A percentile compares a stretch with the other conserved stretches of the same genome.
These are phyloP conservation scores for Eumerus sabulonum DNA, from an alignment of 2,888 invertebrate genomes.

Conservation along the genomic window DNA sequence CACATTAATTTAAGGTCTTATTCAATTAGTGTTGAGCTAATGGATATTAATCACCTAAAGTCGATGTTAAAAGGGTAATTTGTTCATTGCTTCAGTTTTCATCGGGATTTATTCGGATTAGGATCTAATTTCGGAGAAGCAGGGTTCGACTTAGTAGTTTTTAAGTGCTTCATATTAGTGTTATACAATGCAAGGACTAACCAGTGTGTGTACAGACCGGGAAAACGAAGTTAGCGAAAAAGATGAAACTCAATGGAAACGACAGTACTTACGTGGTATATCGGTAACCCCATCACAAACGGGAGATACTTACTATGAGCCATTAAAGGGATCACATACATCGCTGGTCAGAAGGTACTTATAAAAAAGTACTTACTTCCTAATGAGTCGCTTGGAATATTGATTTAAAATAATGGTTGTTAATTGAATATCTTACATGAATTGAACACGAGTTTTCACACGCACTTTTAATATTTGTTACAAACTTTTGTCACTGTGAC, in stretches of 20 bases:
- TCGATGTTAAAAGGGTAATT: background rate
- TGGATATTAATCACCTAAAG: no score
- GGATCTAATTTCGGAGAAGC: background rate
- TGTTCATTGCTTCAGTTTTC: conserved; percentile 47
- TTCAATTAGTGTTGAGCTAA: conserved; percentile 39
- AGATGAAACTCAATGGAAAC: conserved; percentile 74
- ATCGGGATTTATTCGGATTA: conserved; percentile 24
- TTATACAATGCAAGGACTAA: conserved; percentile 46
- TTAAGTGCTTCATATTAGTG: background rate
- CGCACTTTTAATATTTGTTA: no score
- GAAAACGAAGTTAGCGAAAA: conserved; percentile 71
- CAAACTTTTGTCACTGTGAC: no score
- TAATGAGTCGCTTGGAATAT: no score
- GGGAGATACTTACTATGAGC: conserved; percentile 75
- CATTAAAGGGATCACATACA: conserved; percentile 75
- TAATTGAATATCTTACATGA: no score
- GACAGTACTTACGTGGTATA: conserved; percentile 76
- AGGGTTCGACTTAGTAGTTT: background rate
- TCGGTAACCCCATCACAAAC: conserved; percentile 75
- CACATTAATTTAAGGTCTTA: conserved; percentile 13
- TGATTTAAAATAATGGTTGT: no score
- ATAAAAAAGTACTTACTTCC: no score
- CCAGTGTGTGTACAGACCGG: conserved; percentile 55
- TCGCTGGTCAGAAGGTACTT: conserved; percentile 74
- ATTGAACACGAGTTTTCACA: no score